Base-by-base conservation (phyloP, 1,140 invertebrate genomes). In the Forficula auricularia region DNA sequence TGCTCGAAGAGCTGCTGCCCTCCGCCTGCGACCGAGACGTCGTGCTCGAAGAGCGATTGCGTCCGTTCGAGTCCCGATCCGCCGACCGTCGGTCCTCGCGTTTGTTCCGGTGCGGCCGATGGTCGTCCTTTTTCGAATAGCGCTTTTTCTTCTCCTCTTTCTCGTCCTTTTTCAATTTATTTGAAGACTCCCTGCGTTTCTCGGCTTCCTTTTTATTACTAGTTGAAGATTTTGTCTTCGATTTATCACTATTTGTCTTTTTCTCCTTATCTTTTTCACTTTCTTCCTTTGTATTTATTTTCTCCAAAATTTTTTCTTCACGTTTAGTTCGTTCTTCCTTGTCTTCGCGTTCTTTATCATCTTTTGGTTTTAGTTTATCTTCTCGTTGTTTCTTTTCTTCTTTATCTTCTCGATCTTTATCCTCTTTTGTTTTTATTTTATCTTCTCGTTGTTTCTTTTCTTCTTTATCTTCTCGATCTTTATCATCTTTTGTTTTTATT, bases 61-160 rank as follows among this genome's bases (percentile, higher is more conserved):
- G 4, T 16, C 44, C 39, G 22, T 36, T 46, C 22, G 38, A 40
- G 19, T 41, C 38, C 4, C 44, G 39, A 22, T 46, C 44, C 9
- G 44, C 20, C 2, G 44, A 46, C 27, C 44, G 16, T 15, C 44
- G 31, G 39, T 46, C 44, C 7, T 42, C 38, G n/a, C 19, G 31
- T 27, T 34, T 31, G 18, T 36, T 20, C 16, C 37, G 27, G 20
- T 46, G 39, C 6, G 19, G 10, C 13, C 33, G 14, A 20, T 46
- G 44, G 16, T 46, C 44, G 15, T 46, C 42, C 42, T 36, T 36
- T 19, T 36, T 19, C 4, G 18, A 36, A 36, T 36, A 4, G n/a
- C 34, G 34, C 12, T 37, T 19, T 22, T 20, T 22, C 19, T 38
- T 44, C 10, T 38, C 42, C 30, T 41, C 19, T 2, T 27, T 41